Base-by-base conservation (phyloP, 2,113 vertebrate genomes). In the Epinephelus cyanopodus region DNA sequence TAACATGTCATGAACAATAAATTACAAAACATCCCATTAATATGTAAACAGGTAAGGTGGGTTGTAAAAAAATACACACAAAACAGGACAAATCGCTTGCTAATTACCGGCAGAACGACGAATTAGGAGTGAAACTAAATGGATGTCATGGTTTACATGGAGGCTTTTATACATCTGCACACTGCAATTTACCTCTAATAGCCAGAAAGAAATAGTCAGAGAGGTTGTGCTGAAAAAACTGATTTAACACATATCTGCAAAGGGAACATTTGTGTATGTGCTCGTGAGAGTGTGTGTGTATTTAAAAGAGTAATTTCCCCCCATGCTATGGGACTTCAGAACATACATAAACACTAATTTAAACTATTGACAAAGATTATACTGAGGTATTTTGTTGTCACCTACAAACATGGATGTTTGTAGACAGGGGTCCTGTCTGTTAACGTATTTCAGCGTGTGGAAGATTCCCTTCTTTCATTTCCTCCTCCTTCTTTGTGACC, bases 61-160 rank as follows among this genome's bases (percentile, higher is more conserved):
- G 54, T 29, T 63, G 53, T 70, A 79, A 77, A 86, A 86, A 73
- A 84, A 81, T 65, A 87, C 25, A 74, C 64, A 52, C 71, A 68
- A 52, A 77, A 57, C 60, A 54, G 70, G 63, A 72, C 5, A 39
- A 79, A 91, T 91, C 85, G 86, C 87, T 78, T 70, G 82, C 83
- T 91, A 93, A 92, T 92, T 89, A 88, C 83, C 53, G 61, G 70
- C 83, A 83, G 85, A 82, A 86, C 21, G 77, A 72, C 79, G 89
- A 92, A 92, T 93, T 90, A 93, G 74, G 81, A 80, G 70, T 77
- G 72, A 86, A 57, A 76, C 85, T 90, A 89, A 93, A 91, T 90
- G 78, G 81, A 87, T 90, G 75, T 57, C 82, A 69, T 52, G 65
- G 73, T 87, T 89, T 84, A 83, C 79, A 61, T 27, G 47, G 74